These are phyloP conservation scores for Tyrannus savana DNA, from an alignment of 2,113 vertebrate genomes.

Conservation along the genomic window DNA sequence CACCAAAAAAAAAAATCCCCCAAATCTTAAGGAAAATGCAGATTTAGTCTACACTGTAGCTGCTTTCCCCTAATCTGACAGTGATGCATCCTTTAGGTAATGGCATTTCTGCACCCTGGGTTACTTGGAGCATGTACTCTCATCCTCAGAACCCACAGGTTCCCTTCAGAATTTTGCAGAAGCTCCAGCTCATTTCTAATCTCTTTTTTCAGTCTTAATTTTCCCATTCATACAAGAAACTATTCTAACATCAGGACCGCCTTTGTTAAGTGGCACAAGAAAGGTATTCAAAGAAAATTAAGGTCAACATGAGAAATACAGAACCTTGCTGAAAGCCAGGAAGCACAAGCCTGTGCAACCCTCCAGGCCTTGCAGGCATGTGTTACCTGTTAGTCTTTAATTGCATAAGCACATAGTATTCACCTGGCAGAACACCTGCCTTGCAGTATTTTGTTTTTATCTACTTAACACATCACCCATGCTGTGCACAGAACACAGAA, in stretches of 20 bases:
- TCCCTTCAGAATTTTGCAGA: not conserved
- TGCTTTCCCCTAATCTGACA: not conserved
- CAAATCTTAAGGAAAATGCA: not conserved
- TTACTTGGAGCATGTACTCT: not conserved
- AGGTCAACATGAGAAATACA: not conserved
- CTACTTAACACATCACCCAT: not conserved
- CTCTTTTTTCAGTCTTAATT: not conserved
- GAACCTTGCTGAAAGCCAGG: not conserved
- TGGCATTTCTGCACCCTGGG: fast-evolving
- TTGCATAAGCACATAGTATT: not conserved
- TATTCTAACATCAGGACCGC: not conserved
- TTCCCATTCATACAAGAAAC: not conserved
- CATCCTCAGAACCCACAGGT: not conserved
- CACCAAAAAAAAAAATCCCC: too few relatives aligned
- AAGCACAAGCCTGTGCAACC: not conserved
- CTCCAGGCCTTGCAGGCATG: not conserved
- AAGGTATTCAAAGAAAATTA: not conserved
- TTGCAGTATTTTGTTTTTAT: not conserved
- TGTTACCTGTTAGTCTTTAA: not conserved
- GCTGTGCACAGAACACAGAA: not conserved
- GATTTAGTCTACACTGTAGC: not conserved
- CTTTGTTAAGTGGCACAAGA: not conserved
- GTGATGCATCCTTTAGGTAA: not conserved
- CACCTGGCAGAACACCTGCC: not conserved
- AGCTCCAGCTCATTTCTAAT: not conserved